Evolutionary conservation across 2,888 invertebrate genomes (phyloP).

Genomic region (Cephus nigrinus): DNA sequence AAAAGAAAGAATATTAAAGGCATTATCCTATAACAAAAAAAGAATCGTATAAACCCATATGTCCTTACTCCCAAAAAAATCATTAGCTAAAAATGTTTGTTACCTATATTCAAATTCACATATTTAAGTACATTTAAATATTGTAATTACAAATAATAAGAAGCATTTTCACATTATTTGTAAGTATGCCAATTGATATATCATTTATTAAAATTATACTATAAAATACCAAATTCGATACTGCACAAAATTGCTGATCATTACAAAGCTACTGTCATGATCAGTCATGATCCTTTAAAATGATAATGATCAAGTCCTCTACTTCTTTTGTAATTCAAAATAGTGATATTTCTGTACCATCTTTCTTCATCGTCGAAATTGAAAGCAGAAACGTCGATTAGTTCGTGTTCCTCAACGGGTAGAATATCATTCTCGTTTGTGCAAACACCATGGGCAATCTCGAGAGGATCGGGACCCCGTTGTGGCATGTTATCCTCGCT

Average conservation of each 20-base stretch:
- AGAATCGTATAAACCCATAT: neutral
- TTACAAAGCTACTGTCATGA: neutral
- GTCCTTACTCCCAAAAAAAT: neutral
- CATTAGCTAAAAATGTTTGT: neutral
- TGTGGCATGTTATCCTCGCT: slow-evolving; percentile 38
- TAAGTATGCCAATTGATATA: neutral
- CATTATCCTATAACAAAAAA: neutral
- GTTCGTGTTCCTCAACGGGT: slow-evolving; percentile 37
- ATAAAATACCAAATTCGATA: neutral
- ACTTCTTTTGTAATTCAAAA: neutral
- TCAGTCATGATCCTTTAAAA: neutral
- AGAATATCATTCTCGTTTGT: slow-evolving; percentile 19
- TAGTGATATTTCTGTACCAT: slow-evolving; percentile 33
- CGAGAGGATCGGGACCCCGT: slow-evolving; percentile 20
- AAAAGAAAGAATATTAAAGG: slow-evolving; percentile 8
- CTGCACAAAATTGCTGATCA: neutral
- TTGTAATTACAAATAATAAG: neutral
- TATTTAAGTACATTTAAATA: neutral
- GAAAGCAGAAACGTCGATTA: slow-evolving; percentile 42
- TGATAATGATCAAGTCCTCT: neutral
- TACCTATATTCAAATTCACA: too few relatives aligned
- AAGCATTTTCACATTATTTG: neutral
- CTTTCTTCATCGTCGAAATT: slow-evolving; percentile 41
- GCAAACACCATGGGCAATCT: slow-evolving; percentile 1
- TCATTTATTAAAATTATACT: neutral